Base-by-base conservation (phyloP, 2,797 vertebrate species). In the Notolabrus celidotus region DNA sequence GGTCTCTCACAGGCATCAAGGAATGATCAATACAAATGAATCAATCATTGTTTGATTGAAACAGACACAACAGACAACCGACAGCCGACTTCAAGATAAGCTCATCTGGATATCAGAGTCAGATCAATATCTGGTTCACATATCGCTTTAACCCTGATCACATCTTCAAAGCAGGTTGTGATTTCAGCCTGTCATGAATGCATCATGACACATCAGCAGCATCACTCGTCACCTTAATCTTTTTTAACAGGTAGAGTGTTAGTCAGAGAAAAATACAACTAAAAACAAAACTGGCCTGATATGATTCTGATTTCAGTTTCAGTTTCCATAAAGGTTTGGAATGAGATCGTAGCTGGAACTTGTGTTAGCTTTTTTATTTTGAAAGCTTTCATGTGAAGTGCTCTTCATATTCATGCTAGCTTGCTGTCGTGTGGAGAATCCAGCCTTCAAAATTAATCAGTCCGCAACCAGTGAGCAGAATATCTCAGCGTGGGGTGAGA, bases 381-480 rank as follows among this genome's bases (percentile, higher is more conserved):
- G 85, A 84, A 83, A 70, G n/a, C 23, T 52, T 38, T 16, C 1
- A 23, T 10, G 50, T 82, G 82, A 90, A 79, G 67, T 54, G 1
- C n/a, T 4, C 0, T 25, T 49, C 7, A 23, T 22, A 53, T 60
- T 69, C 17, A 38, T 7, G 15, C 43, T 36, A 20, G 22, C 56
- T 80, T 67, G 62, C 27, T 0, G 0, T 10, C 11, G 49, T 20
- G 33, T 31, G 46, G 42, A 68, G 25, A 63, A 66, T 51, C 59
- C 47, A 71, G 65, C 39, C 20, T 67, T 80, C 51, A 22, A 72
- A 75, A 55, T 82, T 64, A 77, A 87, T 86, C 75, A 75, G 77
- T 51, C 58, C 67, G 68, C 38, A 52, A 52, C 64, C 67, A 62
- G 77, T 34, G 59, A 63, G 52, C 51, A 69, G 75, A 45, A 70